Evolutionary conservation across 2,888 invertebrate genomes (phyloP), one percentile per base, ranked within the genome.

Genomic region (Lamellibrachia columna): DNA sequence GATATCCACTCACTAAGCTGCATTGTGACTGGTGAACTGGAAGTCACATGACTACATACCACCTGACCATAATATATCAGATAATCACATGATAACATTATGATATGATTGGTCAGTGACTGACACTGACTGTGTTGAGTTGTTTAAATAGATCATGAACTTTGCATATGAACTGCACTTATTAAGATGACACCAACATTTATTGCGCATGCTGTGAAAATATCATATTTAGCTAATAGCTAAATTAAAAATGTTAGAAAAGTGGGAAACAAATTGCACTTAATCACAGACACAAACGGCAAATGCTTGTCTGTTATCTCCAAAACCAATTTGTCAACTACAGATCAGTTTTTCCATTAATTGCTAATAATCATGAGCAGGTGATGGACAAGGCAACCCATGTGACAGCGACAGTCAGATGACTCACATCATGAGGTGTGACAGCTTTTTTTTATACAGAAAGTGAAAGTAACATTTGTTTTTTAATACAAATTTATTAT

Each of bases 391-490:
- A 22, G 75, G 15, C 75, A 75, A 75, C 75, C n/a, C 75, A 75
- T 22, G 22, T 75, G 75, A 75, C n/a, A 22, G 53, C 22, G 15
- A 53, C 15, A 91, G n/a, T 28, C 11, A 53, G 40, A 40, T 40
- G 40, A 40, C 40, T 40, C 40, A 40, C 40, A 40, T 40, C 40
- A 40, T 40, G 40, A 40, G 40, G 40, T 40, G 40, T 9, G 3
- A 53, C 53, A 22, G 91, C 9, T 53, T 52, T 40, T 8, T 53
- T 7, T n/a, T 91, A 91, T 91, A 58, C n/a, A 91, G 40, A 92
- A 92, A 53, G 28, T 28, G 52, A 58, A 90, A 92, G 40, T 90
- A 75, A 75, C 60, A 8, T 90, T 75, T 90, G 40, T 11, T 90
- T 9, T 53, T 40, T 9, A 15, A 90, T 75, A 92, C 52, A 15